These are phyloP conservation scores for Ophioderma brevispina DNA, from an alignment of 35 echinoderm and acorn worm species.

Conservation along the genomic window DNA sequence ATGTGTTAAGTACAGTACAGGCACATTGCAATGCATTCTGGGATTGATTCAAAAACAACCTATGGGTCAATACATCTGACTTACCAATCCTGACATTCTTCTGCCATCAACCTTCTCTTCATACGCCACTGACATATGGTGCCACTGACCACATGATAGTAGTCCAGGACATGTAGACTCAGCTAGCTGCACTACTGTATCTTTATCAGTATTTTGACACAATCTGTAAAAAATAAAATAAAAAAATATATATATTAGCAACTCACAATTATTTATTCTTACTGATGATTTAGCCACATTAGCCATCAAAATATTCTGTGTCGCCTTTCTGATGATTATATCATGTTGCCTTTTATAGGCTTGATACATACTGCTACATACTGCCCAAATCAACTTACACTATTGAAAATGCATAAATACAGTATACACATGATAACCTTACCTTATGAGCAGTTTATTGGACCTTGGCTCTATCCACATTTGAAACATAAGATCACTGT, in stretches of 20 bases:
- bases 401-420: too few relatives aligned
- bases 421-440: background rate
- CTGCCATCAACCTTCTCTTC: slow-evolving; percentile 51
- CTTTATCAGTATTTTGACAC: background rate
- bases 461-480: slow-evolving; percentile 65
- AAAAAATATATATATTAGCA: background rate
- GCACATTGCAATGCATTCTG: too few relatives aligned
- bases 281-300: background rate
- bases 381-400: too few relatives aligned
- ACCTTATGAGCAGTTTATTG: slow-evolving; percentile 57
- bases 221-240: slow-evolving; percentile 42
- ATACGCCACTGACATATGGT: slow-evolving; percentile 76
- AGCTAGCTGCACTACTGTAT: slow-evolving; percentile 22
- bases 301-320: background rate
- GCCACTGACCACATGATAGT: slow-evolving; percentile 59
- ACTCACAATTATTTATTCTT: background rate
- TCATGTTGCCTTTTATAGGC: too few relatives aligned
- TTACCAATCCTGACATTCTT: slow-evolving; percentile 37
- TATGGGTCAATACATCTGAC: background rate
- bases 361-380: too few relatives aligned
- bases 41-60: too few relatives aligned
- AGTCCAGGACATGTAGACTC: slow-evolving; percentile 58
- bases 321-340: too few relatives aligned
- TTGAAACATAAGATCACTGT: slow-evolving; percentile 53
- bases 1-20: too few relatives aligned